These are phyloP conservation scores for Hyles lineata DNA, from an alignment of 2,888 invertebrate genomes.

Conservation along the genomic window DNA sequence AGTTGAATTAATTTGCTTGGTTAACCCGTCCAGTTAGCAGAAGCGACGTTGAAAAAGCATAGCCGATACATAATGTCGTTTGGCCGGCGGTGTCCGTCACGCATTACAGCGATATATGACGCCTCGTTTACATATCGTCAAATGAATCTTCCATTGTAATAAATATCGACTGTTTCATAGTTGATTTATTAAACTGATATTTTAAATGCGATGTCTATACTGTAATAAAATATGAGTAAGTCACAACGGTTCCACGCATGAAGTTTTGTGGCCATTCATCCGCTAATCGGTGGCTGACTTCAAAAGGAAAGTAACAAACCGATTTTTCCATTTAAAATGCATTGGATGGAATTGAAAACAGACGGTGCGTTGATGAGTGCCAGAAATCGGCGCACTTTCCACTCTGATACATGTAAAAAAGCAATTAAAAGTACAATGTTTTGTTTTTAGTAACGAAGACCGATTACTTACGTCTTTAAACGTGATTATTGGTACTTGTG, in stretches of 20 bases:
- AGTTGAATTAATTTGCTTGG: background rate
- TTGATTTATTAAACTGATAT: background rate
- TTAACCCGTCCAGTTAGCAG: background rate
- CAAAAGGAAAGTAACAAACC: background rate
- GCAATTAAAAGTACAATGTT: too few species aligned
- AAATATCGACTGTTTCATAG: background rate
- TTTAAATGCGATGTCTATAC: background rate
- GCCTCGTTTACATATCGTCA: background rate
- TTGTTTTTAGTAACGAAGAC: too few species aligned
- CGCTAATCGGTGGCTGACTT: background rate
- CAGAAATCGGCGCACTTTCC: too few species aligned
- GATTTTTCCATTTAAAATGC: background rate
- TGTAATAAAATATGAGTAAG: background rate
- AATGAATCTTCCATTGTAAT: constrained; percentile 1
- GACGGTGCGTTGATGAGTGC: background rate
- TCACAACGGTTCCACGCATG: background rate
- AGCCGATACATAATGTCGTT: background rate
- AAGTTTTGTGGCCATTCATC: constrained; percentile 1
- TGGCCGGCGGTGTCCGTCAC: background rate
- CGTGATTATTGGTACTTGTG: too few species aligned
- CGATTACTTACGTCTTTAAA: too few species aligned
- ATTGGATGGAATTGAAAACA: background rate
- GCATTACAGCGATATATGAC: background rate
- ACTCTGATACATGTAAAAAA: too few species aligned
- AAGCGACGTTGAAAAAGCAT: background rate